A percentile compares a stretch with the other conserved stretches of the same genome.
These are phyloP conservation scores for Thecophora atra DNA, from an alignment of 2,888 invertebrate species.

Conservation along the genomic window DNA sequence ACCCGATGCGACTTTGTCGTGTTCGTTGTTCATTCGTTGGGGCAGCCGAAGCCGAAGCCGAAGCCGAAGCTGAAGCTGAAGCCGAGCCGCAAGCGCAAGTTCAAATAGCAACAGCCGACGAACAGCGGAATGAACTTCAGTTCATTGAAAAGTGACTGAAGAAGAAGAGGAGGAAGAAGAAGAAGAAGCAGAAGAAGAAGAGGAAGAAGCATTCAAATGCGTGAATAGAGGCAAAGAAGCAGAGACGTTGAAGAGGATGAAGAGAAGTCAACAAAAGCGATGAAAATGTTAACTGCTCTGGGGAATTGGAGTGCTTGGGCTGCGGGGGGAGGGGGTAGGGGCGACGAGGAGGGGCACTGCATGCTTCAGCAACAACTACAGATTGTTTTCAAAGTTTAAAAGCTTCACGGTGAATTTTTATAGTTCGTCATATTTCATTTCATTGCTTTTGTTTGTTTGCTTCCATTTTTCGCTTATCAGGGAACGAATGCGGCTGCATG, in stretches of 20 bases:
- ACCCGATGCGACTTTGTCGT: background rate
- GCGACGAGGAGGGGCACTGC: background rate
- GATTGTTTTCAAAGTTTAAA: slow-evolving; percentile 34
- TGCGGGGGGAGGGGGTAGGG: background rate
- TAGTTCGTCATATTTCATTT: background rate
- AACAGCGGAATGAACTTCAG: background rate
- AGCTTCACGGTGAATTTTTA: slow-evolving; percentile 29
- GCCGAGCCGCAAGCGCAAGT: too few species aligned
- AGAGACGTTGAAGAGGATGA: background rate
- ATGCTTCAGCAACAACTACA: slow-evolving; percentile 24
- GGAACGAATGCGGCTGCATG: background rate
- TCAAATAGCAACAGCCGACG: background rate
- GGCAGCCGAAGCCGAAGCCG: too few species aligned
- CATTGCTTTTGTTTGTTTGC: background rate
- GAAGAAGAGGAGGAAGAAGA: too few species aligned
- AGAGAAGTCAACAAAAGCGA: background rate
- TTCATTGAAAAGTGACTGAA: background rate
- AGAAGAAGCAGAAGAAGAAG: too few species aligned
- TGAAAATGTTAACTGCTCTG: slow-evolving; percentile 15
- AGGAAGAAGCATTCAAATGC: slow-evolving; percentile 17
- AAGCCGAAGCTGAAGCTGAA: too few species aligned
- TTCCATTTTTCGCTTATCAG: slow-evolving; percentile 7
- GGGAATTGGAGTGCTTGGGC: background rate
- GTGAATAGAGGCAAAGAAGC: background rate
- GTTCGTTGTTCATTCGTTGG: slow-evolving; percentile 13